phyloP scores from a whole-genome alignment of 2,888 invertebrate genomes.

The Stenodera caucasica region DNA sequence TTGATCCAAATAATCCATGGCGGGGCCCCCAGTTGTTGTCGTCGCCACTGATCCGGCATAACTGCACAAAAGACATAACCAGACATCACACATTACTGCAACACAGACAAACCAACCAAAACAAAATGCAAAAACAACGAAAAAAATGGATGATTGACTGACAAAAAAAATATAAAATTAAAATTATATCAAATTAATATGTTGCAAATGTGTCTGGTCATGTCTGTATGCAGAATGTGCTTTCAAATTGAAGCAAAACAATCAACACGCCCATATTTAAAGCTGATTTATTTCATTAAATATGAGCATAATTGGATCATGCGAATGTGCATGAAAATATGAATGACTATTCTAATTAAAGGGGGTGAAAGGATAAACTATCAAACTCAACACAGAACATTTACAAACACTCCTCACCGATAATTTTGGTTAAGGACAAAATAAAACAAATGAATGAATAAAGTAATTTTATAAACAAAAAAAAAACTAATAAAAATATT shows the following conservation, averaged over 20 bases:
- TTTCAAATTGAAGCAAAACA: background rate
- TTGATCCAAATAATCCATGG: conserved; percentile 52
- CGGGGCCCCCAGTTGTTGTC: conserved; percentile 43
- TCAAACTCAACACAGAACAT: background rate
- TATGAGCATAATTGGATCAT: background rate
- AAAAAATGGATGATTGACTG: conserved; percentile 23
- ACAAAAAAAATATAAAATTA: conserved; percentile 18
- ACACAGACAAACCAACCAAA: conserved; percentile 52
- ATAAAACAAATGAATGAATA: conserved; percentile 6
- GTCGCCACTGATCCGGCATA: conserved; percentile 54
- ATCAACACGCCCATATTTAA: background rate
- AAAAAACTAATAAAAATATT: background rate
- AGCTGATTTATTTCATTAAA: background rate
- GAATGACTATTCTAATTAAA: background rate
- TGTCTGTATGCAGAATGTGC: conserved; percentile 57
- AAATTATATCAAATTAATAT: no score
- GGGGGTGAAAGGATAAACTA: background rate
- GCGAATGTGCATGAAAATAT: background rate
- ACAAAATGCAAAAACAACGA: conserved; percentile 25
- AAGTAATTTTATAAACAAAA: conserved; percentile 6
- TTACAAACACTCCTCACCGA: background rate
- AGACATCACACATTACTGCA: conserved; percentile 57
- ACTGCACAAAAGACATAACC: conserved; percentile 57
- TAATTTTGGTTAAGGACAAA: background rate
- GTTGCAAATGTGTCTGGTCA: conserved; percentile 57